Evolutionary conservation across 2,113 vertebrate species (phyloP).

Genomic region (Mirounga angustirostris): DNA sequence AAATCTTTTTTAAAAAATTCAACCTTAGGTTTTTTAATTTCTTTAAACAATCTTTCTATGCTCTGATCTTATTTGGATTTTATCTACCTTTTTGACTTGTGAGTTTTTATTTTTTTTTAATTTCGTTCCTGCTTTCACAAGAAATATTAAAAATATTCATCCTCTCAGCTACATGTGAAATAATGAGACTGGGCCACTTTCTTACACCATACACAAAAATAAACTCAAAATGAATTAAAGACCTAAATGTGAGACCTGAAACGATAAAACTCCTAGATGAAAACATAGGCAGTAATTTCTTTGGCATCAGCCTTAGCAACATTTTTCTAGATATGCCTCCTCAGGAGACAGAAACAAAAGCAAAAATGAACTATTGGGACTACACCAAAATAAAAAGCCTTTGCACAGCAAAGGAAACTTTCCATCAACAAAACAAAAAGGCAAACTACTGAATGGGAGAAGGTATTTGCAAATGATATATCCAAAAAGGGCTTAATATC

Average conservation of each 20-base stretch:
- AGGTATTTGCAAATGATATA: not conserved
- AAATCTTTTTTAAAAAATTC: slow-evolving; percentile 16
- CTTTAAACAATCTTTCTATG: slow-evolving; percentile 18
- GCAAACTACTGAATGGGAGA: not conserved
- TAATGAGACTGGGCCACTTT: not conserved
- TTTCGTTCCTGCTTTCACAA: not conserved
- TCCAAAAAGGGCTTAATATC: not conserved
- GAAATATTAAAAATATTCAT: slow-evolving; percentile 6
- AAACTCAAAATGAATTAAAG: not conserved
- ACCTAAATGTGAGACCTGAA: not conserved
- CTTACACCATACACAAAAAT: not conserved
- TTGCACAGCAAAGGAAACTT: not conserved
- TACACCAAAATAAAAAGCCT: not conserved
- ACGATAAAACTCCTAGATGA: not conserved
- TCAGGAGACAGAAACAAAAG: not conserved
- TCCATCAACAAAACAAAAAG: not conserved
- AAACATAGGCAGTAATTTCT: not conserved
- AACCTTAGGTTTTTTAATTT: not conserved
- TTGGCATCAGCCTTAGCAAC: not conserved
- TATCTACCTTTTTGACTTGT: not conserved
- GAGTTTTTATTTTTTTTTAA: slow-evolving; percentile 12
- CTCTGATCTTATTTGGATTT: not conserved
- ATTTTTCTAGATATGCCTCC: not conserved
- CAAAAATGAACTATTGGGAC: not conserved
- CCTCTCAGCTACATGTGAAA: not conserved